Percentiles rank a stretch among this genome's conserved stretches.
phyloP scores from a whole-genome alignment of 2,797 vertebrate species.

The Columba guinea region DNA sequence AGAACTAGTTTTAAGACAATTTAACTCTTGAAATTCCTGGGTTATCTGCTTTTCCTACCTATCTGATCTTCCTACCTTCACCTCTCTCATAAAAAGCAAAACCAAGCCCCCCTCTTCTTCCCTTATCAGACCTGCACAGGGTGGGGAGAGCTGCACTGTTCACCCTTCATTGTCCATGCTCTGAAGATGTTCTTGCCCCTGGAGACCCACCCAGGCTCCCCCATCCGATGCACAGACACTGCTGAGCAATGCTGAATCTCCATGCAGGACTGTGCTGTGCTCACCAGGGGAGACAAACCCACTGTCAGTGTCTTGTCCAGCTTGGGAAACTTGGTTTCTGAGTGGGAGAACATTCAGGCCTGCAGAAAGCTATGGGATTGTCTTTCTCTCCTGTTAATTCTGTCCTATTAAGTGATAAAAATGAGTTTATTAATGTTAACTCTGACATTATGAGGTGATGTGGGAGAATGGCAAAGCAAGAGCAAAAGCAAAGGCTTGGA shows the following conservation, averaged over 20 bases:
- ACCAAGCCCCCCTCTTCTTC: neutral
- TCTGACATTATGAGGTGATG: neutral
- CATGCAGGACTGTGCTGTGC: neutral
- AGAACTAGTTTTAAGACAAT: constrained; percentile 23
- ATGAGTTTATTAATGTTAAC: neutral
- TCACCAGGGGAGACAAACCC: neutral
- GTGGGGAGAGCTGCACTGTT: accelerated
- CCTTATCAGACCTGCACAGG: neutral
- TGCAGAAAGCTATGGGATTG: neutral
- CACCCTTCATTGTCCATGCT: neutral
- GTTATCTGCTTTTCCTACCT: constrained; percentile 29
- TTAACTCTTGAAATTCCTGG: constrained; percentile 43
- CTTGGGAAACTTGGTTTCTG: neutral
- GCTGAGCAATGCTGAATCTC: neutral
- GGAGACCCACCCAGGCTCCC: neutral
- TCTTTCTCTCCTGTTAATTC: neutral
- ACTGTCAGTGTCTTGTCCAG: neutral
- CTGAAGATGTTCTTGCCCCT: neutral
- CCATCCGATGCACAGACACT: neutral
- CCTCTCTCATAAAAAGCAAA: neutral
- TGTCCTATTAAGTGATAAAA: neutral
- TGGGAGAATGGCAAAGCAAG: neutral
- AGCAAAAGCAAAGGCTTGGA: neutral
- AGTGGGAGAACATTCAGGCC: neutral
- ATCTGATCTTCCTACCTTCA: constrained; percentile 5